Percentiles rank a stretch among this genome's conserved stretches.
phyloP scores from a whole-genome alignment of 2,113 vertebrate species.

The Agelaius tricolor region DNA sequence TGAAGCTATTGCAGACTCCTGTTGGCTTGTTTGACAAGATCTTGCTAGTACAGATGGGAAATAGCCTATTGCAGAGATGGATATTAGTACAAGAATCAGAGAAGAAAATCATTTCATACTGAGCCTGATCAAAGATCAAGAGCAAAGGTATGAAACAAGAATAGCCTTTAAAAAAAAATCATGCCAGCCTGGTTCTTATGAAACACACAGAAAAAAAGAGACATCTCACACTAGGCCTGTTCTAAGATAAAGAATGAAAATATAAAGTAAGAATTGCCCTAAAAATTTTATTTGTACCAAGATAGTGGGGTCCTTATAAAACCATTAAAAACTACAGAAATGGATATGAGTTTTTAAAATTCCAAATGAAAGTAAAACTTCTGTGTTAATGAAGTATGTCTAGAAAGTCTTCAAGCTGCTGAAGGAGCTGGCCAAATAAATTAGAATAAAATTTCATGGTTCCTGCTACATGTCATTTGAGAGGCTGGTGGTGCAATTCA shows the following conservation, averaged over 20 bases:
- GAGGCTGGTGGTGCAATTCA: not conserved
- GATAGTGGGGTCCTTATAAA: not conserved
- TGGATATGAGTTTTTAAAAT: not conserved
- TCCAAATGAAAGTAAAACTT: not conserved
- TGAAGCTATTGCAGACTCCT: not conserved
- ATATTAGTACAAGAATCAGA: not conserved
- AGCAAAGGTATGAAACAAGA: not conserved
- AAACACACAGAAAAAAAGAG: not conserved
- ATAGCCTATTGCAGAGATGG: not conserved
- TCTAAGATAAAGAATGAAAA: not conserved
- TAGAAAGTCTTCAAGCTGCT: not conserved
- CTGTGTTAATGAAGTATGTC: not conserved
- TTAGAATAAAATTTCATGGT: not conserved
- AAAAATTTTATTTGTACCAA: not conserved
- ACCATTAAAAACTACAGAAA: not conserved
- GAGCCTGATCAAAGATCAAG: not conserved
- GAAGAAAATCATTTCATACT: not conserved
- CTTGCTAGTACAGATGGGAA: not conserved
- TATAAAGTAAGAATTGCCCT: not conserved
- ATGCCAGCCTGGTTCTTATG: not conserved
- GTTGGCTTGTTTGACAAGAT: slow-evolving; percentile 9
- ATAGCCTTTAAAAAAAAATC: not conserved
- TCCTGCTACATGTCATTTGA: not conserved
- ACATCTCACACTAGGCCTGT: not conserved
- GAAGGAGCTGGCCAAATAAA: not conserved